Evolutionary conservation across 2,113 vertebrate species (phyloP).

Genomic region (Clarias magur): DNA sequence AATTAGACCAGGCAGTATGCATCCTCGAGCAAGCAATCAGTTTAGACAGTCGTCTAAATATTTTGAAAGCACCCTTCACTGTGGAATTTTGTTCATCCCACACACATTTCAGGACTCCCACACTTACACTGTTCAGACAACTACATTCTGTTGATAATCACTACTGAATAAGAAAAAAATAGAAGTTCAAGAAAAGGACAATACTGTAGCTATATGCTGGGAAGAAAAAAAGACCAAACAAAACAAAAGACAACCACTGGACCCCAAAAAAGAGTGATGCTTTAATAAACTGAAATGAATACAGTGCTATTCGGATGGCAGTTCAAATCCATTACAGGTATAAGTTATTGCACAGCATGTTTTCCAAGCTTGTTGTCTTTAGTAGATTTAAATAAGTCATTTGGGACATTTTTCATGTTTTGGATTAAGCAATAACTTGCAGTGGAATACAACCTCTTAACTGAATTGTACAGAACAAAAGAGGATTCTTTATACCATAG

Average conservation of each 20-base stretch:
- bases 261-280: constrained; percentile 57
- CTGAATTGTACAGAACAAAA: background rate
- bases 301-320: constrained; percentile 71
- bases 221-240: background rate
- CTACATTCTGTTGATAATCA: background rate
- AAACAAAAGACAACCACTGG: constrained; percentile 29
- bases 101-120: constrained; percentile 34
- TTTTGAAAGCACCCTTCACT: constrained; percentile 18
- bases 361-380: constrained; percentile 51
- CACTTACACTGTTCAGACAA: background rate
- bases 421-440: constrained; percentile 34
- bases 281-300: constrained; percentile 75
- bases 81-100: constrained; percentile 14
- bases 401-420: constrained; percentile 1
- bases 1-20: background rate
- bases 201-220: background rate
- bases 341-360: constrained; percentile 72
- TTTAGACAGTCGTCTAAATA: constrained; percentile 9
- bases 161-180: background rate
- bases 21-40: background rate
- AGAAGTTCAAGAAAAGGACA: background rate
- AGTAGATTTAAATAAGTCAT: constrained; percentile 58
- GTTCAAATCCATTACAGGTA: constrained; percentile 72
- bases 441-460: background rate
- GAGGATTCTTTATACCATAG: background rate